phyloP scores from a whole-genome alignment of 2,888 invertebrate species.

The Anthrax anthrax region DNA sequence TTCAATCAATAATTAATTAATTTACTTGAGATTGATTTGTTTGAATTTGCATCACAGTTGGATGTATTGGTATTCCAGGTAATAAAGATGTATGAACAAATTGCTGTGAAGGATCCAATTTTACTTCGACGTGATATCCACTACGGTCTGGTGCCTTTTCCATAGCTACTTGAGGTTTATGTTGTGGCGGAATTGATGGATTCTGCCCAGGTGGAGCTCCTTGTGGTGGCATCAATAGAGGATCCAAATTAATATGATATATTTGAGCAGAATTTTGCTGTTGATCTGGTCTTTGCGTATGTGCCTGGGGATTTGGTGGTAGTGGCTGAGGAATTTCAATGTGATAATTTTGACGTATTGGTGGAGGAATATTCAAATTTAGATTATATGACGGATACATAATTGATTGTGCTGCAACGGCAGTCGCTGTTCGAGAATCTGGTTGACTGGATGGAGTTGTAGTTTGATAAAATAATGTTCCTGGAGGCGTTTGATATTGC shows the following conservation, averaged over 20 bases:
- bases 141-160: constrained; percentile 28
- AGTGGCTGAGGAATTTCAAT: constrained; percentile 24
- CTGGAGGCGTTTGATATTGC: constrained; percentile 37
- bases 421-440: constrained; percentile 19
- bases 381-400: constrained; percentile 26
- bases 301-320: constrained; percentile 14
- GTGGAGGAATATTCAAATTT: constrained; percentile 26
- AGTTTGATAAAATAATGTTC: constrained; percentile 38
- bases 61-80: constrained; percentile 28
- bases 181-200: constrained; percentile 17
- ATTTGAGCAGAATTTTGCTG: constrained; percentile 28
- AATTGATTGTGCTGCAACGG: constrained; percentile 17
- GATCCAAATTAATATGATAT: constrained; percentile 31
- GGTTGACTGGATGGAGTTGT: constrained; percentile 35
- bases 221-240: constrained; percentile 25
- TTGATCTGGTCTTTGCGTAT: constrained; percentile 17
- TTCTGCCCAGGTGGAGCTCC: constrained; percentile 15
- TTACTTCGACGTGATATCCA: constrained; percentile 29
- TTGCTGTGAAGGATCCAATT: constrained; percentile 24
- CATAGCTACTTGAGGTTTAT: constrained; percentile 31
- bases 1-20: background rate
- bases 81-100: constrained; percentile 26
- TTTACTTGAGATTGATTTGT: constrained; percentile 7
- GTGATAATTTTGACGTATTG: constrained; percentile 28
- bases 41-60: constrained; percentile 24